Evolutionary conservation across 2,797 vertebrate genomes (phyloP).

Genomic region (Cynodonichthys magdalenae): DNA sequence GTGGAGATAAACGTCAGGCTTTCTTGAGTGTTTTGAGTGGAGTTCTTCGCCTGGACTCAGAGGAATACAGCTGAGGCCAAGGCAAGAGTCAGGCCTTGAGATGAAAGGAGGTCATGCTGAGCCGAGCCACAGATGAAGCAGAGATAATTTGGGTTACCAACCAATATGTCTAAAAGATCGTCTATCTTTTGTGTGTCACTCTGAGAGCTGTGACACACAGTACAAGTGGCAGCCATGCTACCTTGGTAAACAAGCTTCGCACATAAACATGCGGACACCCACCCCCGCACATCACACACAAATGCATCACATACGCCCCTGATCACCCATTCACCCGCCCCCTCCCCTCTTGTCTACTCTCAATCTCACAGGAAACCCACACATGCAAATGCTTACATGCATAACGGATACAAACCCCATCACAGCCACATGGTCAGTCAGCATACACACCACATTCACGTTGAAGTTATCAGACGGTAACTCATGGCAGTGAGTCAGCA

Average conservation of each 20-base stretch:
- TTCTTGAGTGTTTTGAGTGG: constrained; percentile 28
- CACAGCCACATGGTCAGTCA: constrained; percentile 36
- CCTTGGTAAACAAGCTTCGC: constrained; percentile 70
- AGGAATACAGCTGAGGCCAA: constrained; percentile 39
- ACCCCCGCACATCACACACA: constrained; percentile 55
- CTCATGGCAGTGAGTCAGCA: constrained; percentile 40
- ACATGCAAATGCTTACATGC: constrained; percentile 58
- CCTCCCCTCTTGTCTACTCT: constrained; percentile 39
- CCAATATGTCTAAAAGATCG: constrained; percentile 43
- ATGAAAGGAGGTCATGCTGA: constrained; percentile 50
- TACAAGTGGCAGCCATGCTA: constrained; percentile 57
- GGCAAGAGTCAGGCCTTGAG: constrained; percentile 40
- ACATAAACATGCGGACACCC: constrained; percentile 69
- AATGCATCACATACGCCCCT: constrained; percentile 21
- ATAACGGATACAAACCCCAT: constrained; percentile 43
- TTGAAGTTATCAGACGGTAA: constrained; percentile 16
- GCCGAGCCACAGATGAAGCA: constrained; percentile 31
- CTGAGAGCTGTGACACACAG: constrained; percentile 42
- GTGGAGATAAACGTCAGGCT: constrained; percentile 17
- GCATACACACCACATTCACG: constrained; percentile 26
- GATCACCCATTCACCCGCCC: constrained; percentile 22
- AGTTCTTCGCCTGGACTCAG: constrained; percentile 54
- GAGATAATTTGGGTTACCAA: constrained; percentile 49
- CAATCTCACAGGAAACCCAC: constrained; percentile 72
- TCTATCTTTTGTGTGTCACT: constrained; percentile 43